Percentiles rank a stretch among this genome's conserved stretches.
phyloP scores from a whole-genome alignment of 1,140 invertebrate genomes.

The Amphibalanus amphitrite region DNA sequence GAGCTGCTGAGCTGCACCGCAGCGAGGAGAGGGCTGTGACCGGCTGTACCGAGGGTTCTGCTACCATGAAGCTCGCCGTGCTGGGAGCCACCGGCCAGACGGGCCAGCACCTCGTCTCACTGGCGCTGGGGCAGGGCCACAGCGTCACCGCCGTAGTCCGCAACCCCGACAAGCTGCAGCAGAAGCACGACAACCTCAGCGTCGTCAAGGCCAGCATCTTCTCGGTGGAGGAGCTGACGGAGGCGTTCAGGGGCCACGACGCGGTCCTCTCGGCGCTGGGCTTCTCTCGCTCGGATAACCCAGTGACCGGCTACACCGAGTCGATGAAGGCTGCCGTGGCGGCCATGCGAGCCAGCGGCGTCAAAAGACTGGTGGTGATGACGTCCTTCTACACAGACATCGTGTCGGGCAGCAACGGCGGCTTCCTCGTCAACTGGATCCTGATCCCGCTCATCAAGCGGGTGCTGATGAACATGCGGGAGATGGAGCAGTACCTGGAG shows the following conservation, averaged over 20 bases:
- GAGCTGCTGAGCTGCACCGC: too few relatives aligned
- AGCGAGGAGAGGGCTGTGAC: too few relatives aligned
- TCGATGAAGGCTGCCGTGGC: conserved; percentile 19
- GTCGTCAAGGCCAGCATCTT: conserved; percentile 22
- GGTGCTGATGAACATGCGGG: conserved; percentile 24
- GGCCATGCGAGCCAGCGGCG: conserved; percentile 16
- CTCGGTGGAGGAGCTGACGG: conserved; percentile 15
- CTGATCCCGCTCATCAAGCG: conserved; percentile 23
- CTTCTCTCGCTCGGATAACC: conserved; percentile 13
- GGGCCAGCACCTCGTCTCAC: conserved; percentile 23
- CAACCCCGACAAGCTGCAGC: conserved; percentile 22
- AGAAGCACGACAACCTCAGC: conserved; percentile 21
- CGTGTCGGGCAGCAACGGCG: conserved; percentile 17
- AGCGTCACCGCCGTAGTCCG: conserved; percentile 24
- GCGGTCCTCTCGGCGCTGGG: conserved; percentile 22
- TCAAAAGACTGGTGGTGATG: conserved; percentile 20
- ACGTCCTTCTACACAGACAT: conserved; percentile 20
- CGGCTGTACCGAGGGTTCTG: too few relatives aligned
- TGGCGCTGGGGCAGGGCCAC: conserved; percentile 23
- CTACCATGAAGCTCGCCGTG: conserved; percentile 23
- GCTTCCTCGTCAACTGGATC: conserved; percentile 22
- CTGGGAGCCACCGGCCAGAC: conserved; percentile 27
- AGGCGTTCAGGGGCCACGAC: conserved; percentile 17
- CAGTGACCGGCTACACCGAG: conserved; percentile 20
- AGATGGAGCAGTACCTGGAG: too few relatives aligned